phyloP scores from a whole-genome alignment of 2,888 invertebrate genomes.

The Synergus itoensis region DNA sequence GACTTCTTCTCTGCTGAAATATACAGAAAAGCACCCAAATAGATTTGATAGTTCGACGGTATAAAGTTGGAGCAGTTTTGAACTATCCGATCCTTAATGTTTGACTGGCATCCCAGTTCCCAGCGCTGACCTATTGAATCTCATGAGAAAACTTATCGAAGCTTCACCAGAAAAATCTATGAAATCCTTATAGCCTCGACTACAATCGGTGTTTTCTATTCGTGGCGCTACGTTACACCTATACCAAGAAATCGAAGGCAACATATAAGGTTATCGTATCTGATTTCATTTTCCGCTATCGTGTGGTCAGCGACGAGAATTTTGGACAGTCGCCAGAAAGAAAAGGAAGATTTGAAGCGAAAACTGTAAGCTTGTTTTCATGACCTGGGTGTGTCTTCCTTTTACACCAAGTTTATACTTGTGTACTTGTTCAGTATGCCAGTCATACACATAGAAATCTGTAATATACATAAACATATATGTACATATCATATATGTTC shows the following conservation, averaged over 20 bases:
- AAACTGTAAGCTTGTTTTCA: constrained; percentile 49
- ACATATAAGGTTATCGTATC: constrained; percentile 31
- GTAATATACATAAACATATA: too few relatives aligned
- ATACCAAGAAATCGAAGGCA: not conserved
- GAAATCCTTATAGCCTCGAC: not conserved
- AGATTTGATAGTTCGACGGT: not conserved
- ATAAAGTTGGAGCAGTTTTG: not conserved
- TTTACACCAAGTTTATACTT: not conserved
- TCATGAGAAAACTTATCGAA: not conserved
- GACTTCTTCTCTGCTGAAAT: not conserved
- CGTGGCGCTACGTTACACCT: not conserved
- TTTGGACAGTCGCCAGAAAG: constrained; percentile 22
- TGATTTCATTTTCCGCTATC: constrained; percentile 48
- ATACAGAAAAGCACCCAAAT: not conserved
- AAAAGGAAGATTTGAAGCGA: constrained; percentile 18
- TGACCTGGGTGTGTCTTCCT: constrained; percentile 16
- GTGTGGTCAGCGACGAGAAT: constrained; percentile 26
- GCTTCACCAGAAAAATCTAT: not conserved
- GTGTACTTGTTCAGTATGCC: not conserved
- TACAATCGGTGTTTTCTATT: constrained; percentile 6
- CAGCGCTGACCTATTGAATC: constrained; percentile 12
- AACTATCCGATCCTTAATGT: not conserved
- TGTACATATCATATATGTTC: not conserved
- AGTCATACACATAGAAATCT: not conserved
- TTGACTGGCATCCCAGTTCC: not conserved